phyloP scores from a whole-genome alignment of 2,888 invertebrate species.

The Siphonodentalium dalli region DNA sequence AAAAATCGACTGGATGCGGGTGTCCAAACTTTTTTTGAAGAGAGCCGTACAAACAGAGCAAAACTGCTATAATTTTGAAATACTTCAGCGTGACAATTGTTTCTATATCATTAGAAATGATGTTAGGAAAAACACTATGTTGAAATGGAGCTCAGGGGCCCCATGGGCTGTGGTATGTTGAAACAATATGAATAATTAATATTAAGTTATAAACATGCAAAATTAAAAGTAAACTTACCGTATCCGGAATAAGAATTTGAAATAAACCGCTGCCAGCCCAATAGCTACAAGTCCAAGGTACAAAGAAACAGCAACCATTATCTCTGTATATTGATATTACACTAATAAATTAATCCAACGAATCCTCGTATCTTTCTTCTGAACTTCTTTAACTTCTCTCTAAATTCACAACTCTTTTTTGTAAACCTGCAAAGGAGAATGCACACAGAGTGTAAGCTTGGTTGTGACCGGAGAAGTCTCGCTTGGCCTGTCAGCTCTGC shows the following conservation, averaged over 20 bases:
- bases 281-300: constrained; percentile 34
- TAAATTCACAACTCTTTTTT: background rate
- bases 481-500: too few species aligned
- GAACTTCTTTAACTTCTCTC: background rate
- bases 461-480: too few species aligned
- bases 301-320: constrained; percentile 44
- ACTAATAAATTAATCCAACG: background rate
- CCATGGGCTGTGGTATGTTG: too few species aligned
- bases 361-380: background rate
- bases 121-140: too few species aligned
- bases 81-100: too few species aligned
- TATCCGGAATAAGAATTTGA: constrained; percentile 43
- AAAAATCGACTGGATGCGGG: too few species aligned
- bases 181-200: background rate
- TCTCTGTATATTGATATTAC: background rate
- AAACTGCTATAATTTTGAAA: background rate
- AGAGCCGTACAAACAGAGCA: background rate
- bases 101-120: too few species aligned
- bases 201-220: background rate
- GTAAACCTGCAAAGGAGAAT: constrained; percentile 1
- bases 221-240: constrained; percentile 33
- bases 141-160: too few species aligned
- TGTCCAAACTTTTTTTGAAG: too few species aligned
- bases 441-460: too few species aligned
- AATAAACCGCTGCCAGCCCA: constrained; percentile 35